Base-by-base conservation (phyloP, 2,888 invertebrate genomes). In the Heterodera filipjevi region DNA sequence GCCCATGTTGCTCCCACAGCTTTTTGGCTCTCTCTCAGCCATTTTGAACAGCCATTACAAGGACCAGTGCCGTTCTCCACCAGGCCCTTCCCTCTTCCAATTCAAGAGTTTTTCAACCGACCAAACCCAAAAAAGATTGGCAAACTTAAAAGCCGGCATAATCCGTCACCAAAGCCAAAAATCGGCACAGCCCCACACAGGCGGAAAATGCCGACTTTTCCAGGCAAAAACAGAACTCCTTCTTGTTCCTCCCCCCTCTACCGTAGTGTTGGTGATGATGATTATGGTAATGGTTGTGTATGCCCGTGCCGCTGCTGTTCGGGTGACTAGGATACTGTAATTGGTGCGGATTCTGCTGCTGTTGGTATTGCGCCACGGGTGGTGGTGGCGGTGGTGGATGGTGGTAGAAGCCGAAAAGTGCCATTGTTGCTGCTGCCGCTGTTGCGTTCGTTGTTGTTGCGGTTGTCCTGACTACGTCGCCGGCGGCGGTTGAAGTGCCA, bases 391-490 rank as follows among this genome's bases (percentile, higher is more conserved):
- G 14, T 64, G 64, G 27, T 10, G 1, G 27, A 27, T 27, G n/a
- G 8, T 30, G 68, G 27, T 68, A 68, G 33, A 68, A 68, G 35
- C 33, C 68, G 32, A 35, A 32, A 32, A 68, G 33, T 68, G 68
- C 68, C 68, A 32, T 68, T 35, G 68, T 32, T 66, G 66, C 16
- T 14, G 30, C 33, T 68, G 68, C 33, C 19, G n/a, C n/a, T n/a
- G n/a, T n/a, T n/a, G n/a, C n/a, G n/a, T n/a, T n/a, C n/a, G n/a
- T n/a, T n/a, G n/a, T n/a, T n/a, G n/a, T 32, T 66, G 66, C 16
- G 33, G 30, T 68, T 68, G 68, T 68, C 19, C 19, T 27, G 32
- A 35, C 32, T 19, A 22, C 68, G 32, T 19, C 14, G 10, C 33
- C 68, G 3, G 8, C 33, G 33, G 33, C 22, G 10, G 6, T 35